Evolutionary conservation across 2,888 invertebrate genomes (phyloP), one percentile per base, ranked within the genome.

Genomic region (Lottia gigantea): DNA sequence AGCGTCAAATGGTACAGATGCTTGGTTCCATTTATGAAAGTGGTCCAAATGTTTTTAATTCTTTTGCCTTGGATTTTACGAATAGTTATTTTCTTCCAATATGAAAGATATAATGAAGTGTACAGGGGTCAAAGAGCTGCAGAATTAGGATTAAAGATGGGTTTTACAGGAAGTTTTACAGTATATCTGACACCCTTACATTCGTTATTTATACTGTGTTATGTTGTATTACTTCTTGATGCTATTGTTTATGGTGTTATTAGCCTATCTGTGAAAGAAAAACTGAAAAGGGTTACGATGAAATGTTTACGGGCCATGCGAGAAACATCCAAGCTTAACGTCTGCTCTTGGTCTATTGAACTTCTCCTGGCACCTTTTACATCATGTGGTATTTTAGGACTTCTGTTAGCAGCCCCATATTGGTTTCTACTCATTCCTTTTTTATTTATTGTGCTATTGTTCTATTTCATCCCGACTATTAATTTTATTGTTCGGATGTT

Each of bases 391-490:
- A 63, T 80, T 7, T 62, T 80, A 1, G 87, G 85, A 2, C 71
- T 85, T n/a, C 31, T 82, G 16, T 65, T 86, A 7, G 82, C 78
- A 15, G 67, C 78, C 0, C 61, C 85, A n/a, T 82, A 81, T 67
- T 82, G 83, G 81, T 65, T 78, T 0, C 11, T 84, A 0, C 71
- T 80, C 1, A 40, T 83, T 15, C 83, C 85, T 0, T 46, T 84
- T n/a, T 68, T 78, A 3, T 0, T 83, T 0, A 19, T 83, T 0
- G 71, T 84, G 11, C 74, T 80, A 31, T 70, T 82, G 16, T 80
- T 86, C 72, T 85, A 84, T 75, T 75, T 82, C 31, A 74, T 86
- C 25, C 87, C 86, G 11, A 81, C 83, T 7, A 49, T 85, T 23
- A 85, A 85, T 70, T 68, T 87, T 25, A 80, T 83, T 6, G 19